Percentiles rank a stretch among this genome's conserved stretches.
These are phyloP conservation scores for Phrynocephalus versicolor DNA, from an alignment of 2,113 vertebrate species.

Conservation along the genomic window DNA sequence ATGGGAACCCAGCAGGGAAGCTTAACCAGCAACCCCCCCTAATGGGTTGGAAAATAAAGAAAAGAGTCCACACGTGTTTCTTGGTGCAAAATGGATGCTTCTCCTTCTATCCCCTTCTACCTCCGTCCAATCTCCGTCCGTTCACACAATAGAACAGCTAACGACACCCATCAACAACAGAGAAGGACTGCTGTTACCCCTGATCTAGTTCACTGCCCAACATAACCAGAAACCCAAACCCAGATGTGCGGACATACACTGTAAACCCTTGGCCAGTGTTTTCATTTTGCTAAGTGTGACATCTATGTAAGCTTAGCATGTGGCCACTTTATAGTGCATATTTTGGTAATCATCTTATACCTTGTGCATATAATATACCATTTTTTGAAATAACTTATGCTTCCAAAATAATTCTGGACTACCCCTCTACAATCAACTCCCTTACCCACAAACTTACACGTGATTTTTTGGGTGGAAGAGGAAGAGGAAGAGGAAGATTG, in stretches of 20 bases:
- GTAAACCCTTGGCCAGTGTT: background rate
- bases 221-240: background rate
- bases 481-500: constrained; percentile 90
- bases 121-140: too few relatives aligned
- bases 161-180: too few relatives aligned
- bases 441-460: constrained; percentile 66
- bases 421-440: constrained; percentile 56
- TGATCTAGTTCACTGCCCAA: background rate
- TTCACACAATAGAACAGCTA: too few relatives aligned
- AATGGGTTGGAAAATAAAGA: too few relatives aligned
- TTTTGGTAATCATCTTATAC: background rate
- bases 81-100: too few relatives aligned
- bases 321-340: background rate
- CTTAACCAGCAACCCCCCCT: too few relatives aligned
- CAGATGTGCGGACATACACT: background rate
- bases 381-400: background rate
- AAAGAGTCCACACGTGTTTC: too few relatives aligned
- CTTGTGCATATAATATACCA: background rate
- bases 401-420: background rate
- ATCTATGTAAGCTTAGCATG: accelerated
- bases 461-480: constrained; percentile 92
- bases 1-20: too few relatives aligned
- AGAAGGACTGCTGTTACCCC: too few relatives aligned
- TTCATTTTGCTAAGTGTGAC: background rate
- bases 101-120: too few relatives aligned